Conservation (phyloP, 30 jellyfish, hydroid and myxozoan species). For the Sanderia malayensis region DNA sequence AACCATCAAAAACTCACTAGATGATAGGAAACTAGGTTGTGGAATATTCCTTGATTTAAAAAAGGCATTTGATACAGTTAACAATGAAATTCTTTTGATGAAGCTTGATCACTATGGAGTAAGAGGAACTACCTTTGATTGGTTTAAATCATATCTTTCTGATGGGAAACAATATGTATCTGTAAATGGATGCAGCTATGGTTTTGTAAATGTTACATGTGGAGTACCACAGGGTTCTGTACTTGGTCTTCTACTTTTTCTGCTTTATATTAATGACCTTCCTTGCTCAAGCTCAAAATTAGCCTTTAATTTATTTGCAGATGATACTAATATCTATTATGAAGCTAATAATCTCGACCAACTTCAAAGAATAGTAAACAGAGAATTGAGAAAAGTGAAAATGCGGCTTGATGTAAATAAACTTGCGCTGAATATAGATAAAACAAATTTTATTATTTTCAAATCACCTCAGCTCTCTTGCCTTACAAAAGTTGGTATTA, state of each 20-base stretch:
- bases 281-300: neutral
- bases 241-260: neutral
- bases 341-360: neutral
- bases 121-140: conserved; percentile 19
- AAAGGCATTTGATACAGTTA: conserved; percentile 54
- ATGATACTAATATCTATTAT: conserved; percentile 1
- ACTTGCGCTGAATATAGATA: neutral
- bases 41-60: conserved; percentile 43
- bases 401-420: neutral
- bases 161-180: conserved; percentile 43
- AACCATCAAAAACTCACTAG: conserved; percentile 12
- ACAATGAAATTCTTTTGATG: conserved; percentile 26
- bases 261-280: neutral
- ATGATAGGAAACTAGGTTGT: conserved; percentile 15
- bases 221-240: conserved; percentile 57
- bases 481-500: neutral
- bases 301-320: neutral
- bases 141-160: conserved; percentile 44
- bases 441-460: neutral
- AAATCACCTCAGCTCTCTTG: neutral
- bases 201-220: neutral
- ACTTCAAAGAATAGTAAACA: neutral
- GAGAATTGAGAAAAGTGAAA: neutral
- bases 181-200: conserved; percentile 13
- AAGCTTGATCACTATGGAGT: conserved; percentile 43